A percentile compares a stretch with the other conserved stretches of the same genome.
Conservation (phyloP, 2,113 vertebrate species). For the Vireo altiloquus region DNA sequence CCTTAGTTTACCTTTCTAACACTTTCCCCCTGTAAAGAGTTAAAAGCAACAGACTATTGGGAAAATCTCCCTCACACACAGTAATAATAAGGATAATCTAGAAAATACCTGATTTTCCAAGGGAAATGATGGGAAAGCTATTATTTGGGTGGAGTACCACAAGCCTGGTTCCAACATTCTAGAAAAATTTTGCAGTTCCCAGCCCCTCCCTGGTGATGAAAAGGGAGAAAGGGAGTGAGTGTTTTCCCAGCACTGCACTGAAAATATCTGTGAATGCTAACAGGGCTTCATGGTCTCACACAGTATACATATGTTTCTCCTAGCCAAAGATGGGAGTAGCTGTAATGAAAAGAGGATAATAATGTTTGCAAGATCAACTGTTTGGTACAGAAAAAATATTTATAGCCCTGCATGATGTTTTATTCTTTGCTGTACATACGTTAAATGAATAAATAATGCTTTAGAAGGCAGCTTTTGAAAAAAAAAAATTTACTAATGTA, state of each 20-base stretch:
- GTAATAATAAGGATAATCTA: not conserved
- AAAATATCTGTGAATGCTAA: not conserved
- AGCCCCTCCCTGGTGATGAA: constrained; percentile 8
- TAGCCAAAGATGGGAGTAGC: not conserved
- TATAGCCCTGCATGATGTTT: not conserved
- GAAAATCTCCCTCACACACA: not conserved
- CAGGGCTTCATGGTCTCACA: not conserved
- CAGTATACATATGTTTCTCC: not conserved
- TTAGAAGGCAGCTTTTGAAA: not conserved
- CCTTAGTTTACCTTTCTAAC: not conserved
- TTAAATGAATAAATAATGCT: not conserved
- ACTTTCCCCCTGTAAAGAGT: not conserved
- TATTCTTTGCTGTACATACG: not conserved
- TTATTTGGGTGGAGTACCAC: constrained; percentile 22
- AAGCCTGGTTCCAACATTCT: not conserved
- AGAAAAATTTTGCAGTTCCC: not conserved
- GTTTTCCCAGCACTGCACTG: constrained; percentile 11
- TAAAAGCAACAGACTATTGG: not conserved
- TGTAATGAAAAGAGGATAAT: not conserved
- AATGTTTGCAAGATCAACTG: not conserved
- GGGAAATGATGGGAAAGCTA: not conserved
- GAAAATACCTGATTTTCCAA: not conserved
- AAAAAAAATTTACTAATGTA: not conserved
- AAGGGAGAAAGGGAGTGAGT: not conserved
- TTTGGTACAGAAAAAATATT: not conserved